Evolutionary conservation across 2,888 invertebrate genomes (phyloP), one percentile per base, ranked within the genome.

Genomic region (Eutolmus rufibarbis): DNA sequence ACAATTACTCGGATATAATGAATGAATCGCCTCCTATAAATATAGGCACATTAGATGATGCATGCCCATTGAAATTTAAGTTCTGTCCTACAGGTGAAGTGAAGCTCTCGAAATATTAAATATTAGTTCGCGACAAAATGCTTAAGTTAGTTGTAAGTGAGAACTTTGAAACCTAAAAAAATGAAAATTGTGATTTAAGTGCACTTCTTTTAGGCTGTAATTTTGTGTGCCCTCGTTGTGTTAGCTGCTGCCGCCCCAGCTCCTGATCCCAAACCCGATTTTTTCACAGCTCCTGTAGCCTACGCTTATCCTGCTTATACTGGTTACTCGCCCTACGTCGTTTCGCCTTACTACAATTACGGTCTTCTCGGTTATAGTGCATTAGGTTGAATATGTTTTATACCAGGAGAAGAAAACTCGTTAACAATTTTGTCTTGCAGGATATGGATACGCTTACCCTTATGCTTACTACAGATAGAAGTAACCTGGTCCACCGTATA

Each of bases 271-370:
- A 56, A 43, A 57, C 89, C 89, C 8, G 84, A 89, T 74, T 57
- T 66, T 51, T 57, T 56, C 31, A 66, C 82, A 31, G 46, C 87
- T 31, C 37, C 88, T 28, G 87, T 84, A 28, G 86, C 86, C 7
- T 88, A 79, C 28, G 82, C 87, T 9, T 66, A 66, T 23, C 19
- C 66, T 66, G 66, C 23, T 9, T 66, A 66, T 40, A 43, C 87
- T 46, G 86, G 87, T 51, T 88, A 88, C 5, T 82, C 88, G 77
- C 88, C 88, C 8, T 88, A 88, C 77, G 88, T 88, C n/a, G 86
- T 85, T 46, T 76, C 88, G 5, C 87, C 89, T 28, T 88, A 88
- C 28, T 76, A 87, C 37, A 66, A 66, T 12, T 66, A 66, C 28
- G 66, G 66, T 7, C 23, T 23, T 12, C 23, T 66, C 19, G 57